A percentile compares a stretch with the other conserved stretches of the same genome.
phyloP scores from a whole-genome alignment of 1,140 invertebrate genomes.

The Aphelenchoides besseyi region DNA sequence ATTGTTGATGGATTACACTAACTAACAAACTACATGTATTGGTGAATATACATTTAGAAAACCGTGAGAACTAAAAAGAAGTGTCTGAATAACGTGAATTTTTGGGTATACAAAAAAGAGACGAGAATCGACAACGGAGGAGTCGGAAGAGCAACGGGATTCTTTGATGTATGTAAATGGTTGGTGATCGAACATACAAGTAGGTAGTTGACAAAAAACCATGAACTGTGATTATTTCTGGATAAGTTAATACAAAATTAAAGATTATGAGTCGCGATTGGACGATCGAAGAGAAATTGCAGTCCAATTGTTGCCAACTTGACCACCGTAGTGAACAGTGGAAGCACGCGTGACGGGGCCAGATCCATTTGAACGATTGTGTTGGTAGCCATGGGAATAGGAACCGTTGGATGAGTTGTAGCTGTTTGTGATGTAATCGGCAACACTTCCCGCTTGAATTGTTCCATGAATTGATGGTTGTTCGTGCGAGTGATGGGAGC shows the following conservation, averaged over 20 bases:
- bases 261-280: background rate
- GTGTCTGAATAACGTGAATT: background rate
- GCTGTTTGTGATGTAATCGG: too few species aligned
- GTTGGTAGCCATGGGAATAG: background rate
- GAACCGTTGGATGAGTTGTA: too few species aligned
- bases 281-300: background rate
- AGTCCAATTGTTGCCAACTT: background rate
- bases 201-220: background rate
- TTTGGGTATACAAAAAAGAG: background rate
- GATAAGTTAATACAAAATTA: background rate
- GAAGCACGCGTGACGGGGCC: background rate
- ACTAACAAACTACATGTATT: background rate
- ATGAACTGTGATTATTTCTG: too few species aligned
- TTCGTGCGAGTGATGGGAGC: background rate
- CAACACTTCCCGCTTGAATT: background rate
- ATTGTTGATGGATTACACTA: too few species aligned
- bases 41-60: background rate
- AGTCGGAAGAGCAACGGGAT: slow-evolving; percentile 8
- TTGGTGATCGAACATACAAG: background rate
- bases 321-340: background rate
- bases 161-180: background rate
- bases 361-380: background rate
- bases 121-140: slow-evolving; percentile 7
- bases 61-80: background rate
- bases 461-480: background rate